Base-by-base conservation (phyloP, 2,113 vertebrate genomes). In the Sarotherodon lohbergeri region DNA sequence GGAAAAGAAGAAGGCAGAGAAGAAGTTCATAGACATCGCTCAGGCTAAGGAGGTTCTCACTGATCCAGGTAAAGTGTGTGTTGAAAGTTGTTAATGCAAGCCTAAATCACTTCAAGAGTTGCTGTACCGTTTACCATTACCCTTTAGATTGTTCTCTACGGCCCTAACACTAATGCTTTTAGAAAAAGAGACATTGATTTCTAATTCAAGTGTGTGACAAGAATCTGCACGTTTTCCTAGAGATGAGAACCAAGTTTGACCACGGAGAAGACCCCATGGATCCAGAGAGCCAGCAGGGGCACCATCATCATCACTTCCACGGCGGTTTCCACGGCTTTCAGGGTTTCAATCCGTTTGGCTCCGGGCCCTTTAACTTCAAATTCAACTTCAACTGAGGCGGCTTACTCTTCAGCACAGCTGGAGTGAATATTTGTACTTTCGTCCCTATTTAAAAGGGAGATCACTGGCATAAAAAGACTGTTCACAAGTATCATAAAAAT, bases 11-110 rank as follows among this genome's bases (percentile, higher is more conserved):
- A 97, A 96, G 89, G 99, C 99, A 1, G 98, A 99, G 95, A 99
- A 99, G 91, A 99, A 97, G 95, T 99, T 99, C 90, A 99, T 99
- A 4, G 98, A 99, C 91, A 99, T 99, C 2, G 99, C 98, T 91
- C 98, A 98, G 94, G 99, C 99, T 89, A 99, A 99, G 95, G 98
- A 99, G 96, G 99, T 99, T 66, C 98, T 99, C 73, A 99, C 98
- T 5, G 97, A 99, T 89, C 98, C 98, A 96, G 99, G 99, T 99
- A 95, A 46, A 9, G 11, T 11, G 5, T 22, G 29, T 9, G 56
- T 81, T 9, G 50, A 36, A 55, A 61, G 43, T 52, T 87, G 61
- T 61, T 86, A 34, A 54, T 84, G 57, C 46, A 22, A 10, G 71
- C 24, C 43, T 54, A 85, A 89, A 91, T 82, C 82, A 87, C 16